Percentiles rank a stretch among this genome's conserved stretches.
phyloP scores from a whole-genome alignment of 35 echinoderm and acorn worm genomes.

The Ophiothrix spiculata region DNA sequence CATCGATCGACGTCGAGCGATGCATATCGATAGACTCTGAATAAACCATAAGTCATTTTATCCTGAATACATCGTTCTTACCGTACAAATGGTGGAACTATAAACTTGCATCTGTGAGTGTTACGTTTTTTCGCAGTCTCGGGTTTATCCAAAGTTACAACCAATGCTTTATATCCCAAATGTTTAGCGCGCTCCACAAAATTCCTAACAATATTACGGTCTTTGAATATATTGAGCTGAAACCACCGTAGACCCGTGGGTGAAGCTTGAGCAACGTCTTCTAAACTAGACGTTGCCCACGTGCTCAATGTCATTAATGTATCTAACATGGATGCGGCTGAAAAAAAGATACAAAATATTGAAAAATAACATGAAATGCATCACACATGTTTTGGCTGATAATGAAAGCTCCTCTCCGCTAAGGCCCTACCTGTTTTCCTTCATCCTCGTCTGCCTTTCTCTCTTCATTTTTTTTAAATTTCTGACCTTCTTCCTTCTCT shows the following conservation, averaged over 20 bases:
- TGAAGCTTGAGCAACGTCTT: constrained; percentile 66
- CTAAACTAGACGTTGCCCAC: constrained; percentile 61
- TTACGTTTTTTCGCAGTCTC: constrained; percentile 49
- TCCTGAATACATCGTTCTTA: too few species aligned
- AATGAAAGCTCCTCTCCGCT: too few species aligned
- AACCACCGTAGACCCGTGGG: constrained; percentile 69
- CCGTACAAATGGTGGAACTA: constrained; percentile 38
- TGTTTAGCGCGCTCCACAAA: constrained; percentile 65
- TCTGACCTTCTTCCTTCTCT: too few species aligned
- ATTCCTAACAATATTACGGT: constrained; percentile 25
- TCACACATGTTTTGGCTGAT: too few species aligned
- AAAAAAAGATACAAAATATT: too few species aligned
- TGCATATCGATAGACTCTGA: too few species aligned
- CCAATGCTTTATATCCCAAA: constrained; percentile 62
- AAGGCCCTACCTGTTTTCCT: too few species aligned
- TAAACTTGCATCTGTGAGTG: constrained; percentile 59
- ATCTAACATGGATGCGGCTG: constrained; percentile 47
- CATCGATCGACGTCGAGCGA: too few species aligned
- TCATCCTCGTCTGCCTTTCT: too few species aligned
- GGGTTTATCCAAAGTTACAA: constrained; percentile 78
- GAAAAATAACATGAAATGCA: too few species aligned
- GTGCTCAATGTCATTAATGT: constrained; percentile 77
- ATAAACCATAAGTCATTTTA: too few species aligned
- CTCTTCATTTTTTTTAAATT: too few species aligned
- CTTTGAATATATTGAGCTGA: constrained; percentile 68